A percentile compares a stretch with the other conserved stretches of the same genome.
Conservation (phyloP, 2,797 vertebrate species). For the Pempheris klunzingeri region DNA sequence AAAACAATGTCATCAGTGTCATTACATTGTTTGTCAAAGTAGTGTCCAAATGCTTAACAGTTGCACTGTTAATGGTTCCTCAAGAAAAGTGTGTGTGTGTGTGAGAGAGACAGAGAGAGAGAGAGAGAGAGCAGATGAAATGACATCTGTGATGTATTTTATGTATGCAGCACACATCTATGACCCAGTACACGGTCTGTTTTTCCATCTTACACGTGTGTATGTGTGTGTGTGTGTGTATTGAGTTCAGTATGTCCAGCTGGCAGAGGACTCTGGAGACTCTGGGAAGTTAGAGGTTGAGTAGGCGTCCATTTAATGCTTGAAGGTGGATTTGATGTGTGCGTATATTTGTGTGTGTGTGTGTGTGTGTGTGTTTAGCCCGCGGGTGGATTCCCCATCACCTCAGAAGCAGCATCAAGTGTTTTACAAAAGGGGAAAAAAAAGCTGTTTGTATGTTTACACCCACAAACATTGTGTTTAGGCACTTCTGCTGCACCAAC, state of each 20-base stretch:
- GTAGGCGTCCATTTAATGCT: constrained; percentile 31
- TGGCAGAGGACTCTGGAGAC: constrained; percentile 42
- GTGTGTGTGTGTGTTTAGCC: constrained; percentile 19
- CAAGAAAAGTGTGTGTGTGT: background rate
- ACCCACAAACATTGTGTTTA: constrained; percentile 27
- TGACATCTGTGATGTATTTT: constrained; percentile 15
- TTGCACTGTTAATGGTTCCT: background rate
- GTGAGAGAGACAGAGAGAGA: background rate
- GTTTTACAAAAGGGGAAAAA: background rate
- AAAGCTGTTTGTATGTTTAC: constrained; percentile 33
- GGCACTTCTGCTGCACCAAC: constrained; percentile 7
- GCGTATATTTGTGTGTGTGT: constrained; percentile 17
- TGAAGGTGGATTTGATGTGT: constrained; percentile 36
- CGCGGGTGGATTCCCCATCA: constrained; percentile 27
- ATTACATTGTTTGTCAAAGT: constrained; percentile 3
- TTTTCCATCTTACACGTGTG: constrained; percentile 22
- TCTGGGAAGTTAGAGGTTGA: constrained; percentile 40
- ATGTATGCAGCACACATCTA: constrained; percentile 25
- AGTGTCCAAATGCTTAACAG: background rate
- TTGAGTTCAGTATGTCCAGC: constrained; percentile 36
- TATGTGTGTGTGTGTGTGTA: constrained; percentile 19
- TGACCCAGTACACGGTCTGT: constrained; percentile 16
- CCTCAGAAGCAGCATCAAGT: constrained; percentile 22
- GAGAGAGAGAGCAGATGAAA: constrained; percentile 2
- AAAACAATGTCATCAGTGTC: constrained; percentile 27